Conservation (phyloP, 2,797 vertebrate species). For the Enteromius thamalakanensis region DNA sequence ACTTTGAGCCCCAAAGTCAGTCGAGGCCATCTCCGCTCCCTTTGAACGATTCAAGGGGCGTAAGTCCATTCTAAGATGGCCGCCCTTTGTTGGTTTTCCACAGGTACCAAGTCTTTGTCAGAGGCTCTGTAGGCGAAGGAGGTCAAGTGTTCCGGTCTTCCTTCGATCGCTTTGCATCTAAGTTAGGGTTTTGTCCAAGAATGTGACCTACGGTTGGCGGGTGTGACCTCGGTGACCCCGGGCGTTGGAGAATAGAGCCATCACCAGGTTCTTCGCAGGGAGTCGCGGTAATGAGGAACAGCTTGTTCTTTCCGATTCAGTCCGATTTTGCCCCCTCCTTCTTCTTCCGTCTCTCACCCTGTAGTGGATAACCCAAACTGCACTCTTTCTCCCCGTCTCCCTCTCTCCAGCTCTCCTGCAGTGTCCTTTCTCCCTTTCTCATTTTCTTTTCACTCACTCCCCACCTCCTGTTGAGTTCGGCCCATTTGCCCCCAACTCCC, state of each 20-base stretch:
- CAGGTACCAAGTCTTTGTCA: constrained; percentile 30
- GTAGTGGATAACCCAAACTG: constrained; percentile 59
- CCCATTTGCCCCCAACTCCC: constrained; percentile 58
- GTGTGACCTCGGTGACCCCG: constrained; percentile 55
- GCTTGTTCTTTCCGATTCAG: constrained; percentile 76
- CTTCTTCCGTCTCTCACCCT: constrained; percentile 22
- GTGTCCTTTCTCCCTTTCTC: constrained; percentile 62
- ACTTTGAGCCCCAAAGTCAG: constrained; percentile 32
- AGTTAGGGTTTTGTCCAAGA: constrained; percentile 49
- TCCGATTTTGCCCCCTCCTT: constrained; percentile 51
- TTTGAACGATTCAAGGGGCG: constrained; percentile 20
- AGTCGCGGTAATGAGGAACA: constrained; percentile 79
- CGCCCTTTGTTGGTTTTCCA: constrained; percentile 29
- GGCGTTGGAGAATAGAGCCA: constrained; percentile 69
- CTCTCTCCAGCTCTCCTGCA: constrained; percentile 55
- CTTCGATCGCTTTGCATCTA: constrained; percentile 16
- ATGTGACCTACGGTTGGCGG: constrained; percentile 51
- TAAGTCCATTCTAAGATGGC: constrained; percentile 37
- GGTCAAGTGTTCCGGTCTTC: constrained; percentile 35
- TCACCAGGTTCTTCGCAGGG: constrained; percentile 65
- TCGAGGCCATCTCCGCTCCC: background rate
- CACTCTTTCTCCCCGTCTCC: constrained; percentile 71
- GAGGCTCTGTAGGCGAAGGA: constrained; percentile 26
- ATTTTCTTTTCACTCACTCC: constrained; percentile 66
- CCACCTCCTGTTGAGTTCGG: constrained; percentile 50